Percentiles rank a stretch among this genome's conserved stretches.
Evolutionary conservation across 2,113 vertebrate species (phyloP).

Genomic region (Thinocorus orbignyianus): DNA sequence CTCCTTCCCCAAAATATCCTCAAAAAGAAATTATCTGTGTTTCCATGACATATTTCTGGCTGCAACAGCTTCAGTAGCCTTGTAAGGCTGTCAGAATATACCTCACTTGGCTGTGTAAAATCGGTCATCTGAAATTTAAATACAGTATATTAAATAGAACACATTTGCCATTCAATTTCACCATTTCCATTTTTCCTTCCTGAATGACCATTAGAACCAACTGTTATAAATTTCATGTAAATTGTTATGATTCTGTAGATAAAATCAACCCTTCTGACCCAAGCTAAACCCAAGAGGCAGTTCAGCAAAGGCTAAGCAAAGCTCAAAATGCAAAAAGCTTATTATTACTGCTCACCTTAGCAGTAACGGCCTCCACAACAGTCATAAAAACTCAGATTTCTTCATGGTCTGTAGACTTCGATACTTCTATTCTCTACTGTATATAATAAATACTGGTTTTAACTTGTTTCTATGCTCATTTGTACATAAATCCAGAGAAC

Average conservation of each 20-base stretch:
- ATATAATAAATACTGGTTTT: neutral
- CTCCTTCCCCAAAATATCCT: neutral
- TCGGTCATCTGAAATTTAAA: neutral
- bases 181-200: neutral
- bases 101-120: neutral
- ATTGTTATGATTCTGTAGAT: neutral
- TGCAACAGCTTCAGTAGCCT: neutral
- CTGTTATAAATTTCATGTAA: neutral
- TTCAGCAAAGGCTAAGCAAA: neutral
- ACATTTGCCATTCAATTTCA: neutral
- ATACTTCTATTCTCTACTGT: neutral
- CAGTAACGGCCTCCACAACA: neutral
- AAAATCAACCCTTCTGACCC: neutral
- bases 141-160: neutral
- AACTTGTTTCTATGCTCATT: neutral
- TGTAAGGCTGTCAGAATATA: neutral
- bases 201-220: neutral
- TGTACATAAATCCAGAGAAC: neutral
- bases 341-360: neutral
- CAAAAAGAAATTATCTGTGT: neutral
- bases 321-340: neutral
- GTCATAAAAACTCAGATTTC: neutral
- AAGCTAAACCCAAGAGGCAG: neutral
- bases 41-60: constrained; percentile 1
- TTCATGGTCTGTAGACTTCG: neutral